Evolutionary conservation across 2,797 vertebrate genomes (phyloP).

Genomic region (Acrossocheilus wenchowensis): DNA sequence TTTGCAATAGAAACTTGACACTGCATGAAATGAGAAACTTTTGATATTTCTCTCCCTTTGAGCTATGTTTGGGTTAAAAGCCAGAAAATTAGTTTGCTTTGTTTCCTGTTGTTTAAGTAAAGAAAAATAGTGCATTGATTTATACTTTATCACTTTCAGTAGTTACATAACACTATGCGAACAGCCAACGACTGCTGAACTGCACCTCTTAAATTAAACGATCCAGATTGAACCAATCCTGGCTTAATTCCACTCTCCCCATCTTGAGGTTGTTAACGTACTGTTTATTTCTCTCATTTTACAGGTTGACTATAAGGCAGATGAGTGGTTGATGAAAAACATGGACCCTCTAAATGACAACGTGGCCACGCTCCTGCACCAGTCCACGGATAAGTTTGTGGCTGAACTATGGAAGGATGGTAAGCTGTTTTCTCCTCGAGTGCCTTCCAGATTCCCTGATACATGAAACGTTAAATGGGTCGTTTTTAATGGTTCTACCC

Average conservation of each 20-base stretch:
- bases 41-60: constrained; percentile 18
- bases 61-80: constrained; percentile 17
- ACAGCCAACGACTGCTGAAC: neutral
- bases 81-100: constrained; percentile 6
- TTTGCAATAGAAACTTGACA: constrained; percentile 35
- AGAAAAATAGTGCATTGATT: neutral
- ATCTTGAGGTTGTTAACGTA: constrained; percentile 7
- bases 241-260: neutral
- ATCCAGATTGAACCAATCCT: neutral
- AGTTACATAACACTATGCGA: neutral
- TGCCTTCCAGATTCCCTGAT: constrained; percentile 42
- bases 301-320: constrained; percentile 91
- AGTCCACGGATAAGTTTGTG: constrained; percentile 89
- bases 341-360: constrained; percentile 93
- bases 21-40: constrained; percentile 34
- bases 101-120: constrained; percentile 25
- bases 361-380: constrained; percentile 87
- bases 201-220: neutral
- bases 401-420: constrained; percentile 92
- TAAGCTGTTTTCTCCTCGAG: constrained; percentile 67
- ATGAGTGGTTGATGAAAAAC: constrained; percentile 94
- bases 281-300: neutral
- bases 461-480: neutral
- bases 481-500: constrained; percentile 8
- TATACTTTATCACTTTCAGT: constrained; percentile 29